phyloP scores from a whole-genome alignment of 2,888 invertebrate species.

The Enchytraeus crypticus region DNA sequence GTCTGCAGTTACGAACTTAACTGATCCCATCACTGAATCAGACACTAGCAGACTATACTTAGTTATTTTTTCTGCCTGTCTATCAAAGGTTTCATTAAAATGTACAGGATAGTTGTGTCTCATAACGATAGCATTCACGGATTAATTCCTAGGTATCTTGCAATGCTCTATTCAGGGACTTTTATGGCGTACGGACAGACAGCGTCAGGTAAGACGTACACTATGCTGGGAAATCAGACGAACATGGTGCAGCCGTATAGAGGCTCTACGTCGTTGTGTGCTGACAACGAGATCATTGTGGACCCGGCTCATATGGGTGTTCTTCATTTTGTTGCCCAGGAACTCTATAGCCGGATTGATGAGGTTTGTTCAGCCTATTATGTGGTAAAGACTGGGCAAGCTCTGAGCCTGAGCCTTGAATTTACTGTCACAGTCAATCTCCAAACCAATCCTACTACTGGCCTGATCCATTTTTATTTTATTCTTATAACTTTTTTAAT shows the following conservation, averaged over 20 bases:
- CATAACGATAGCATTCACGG: not conserved
- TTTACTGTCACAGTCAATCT: too few species aligned
- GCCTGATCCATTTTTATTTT: too few species aligned
- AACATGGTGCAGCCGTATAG: too few species aligned
- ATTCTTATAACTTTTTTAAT: too few species aligned
- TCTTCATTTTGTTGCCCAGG: not conserved
- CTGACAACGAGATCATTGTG: not conserved
- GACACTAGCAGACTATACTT: too few species aligned
- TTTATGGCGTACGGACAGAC: constrained; percentile 88
- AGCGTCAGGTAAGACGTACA: constrained; percentile 61
- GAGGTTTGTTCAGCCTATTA: not conserved
- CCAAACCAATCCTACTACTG: too few species aligned
- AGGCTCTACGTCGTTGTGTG: too few species aligned
- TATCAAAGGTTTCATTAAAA: not conserved
- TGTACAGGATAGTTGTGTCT: not conserved
- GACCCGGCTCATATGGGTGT: not conserved
- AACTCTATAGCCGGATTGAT: not conserved
- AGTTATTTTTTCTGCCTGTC: too few species aligned
- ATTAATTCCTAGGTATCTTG: not conserved
- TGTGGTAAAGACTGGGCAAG: too few species aligned
- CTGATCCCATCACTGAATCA: too few species aligned
- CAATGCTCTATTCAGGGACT: constrained; percentile 56
- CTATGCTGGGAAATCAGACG: constrained; percentile 58
- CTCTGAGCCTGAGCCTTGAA: too few species aligned
- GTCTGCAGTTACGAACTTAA: too few species aligned